Evolutionary conservation across 2,888 invertebrate genomes (phyloP).

Genomic region (Bruchidius siliquastri): DNA sequence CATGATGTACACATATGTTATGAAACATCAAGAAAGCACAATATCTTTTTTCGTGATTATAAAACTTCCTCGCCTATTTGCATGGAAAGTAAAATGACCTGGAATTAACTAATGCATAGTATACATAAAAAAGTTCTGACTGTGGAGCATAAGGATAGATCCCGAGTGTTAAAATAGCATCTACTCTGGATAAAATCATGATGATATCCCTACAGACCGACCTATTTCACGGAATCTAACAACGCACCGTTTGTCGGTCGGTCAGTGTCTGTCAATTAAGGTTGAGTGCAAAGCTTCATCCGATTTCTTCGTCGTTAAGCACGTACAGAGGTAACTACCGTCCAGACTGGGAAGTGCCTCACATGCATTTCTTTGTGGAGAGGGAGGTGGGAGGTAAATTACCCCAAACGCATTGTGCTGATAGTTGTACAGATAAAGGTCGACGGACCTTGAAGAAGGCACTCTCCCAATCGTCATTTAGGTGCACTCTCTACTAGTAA

Average conservation of each 20-base stretch:
- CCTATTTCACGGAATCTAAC: too few species aligned
- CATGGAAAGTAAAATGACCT: too few species aligned
- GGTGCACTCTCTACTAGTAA: background rate
- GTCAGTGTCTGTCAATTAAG: conserved; percentile 21
- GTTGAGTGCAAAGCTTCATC: conserved; percentile 29
- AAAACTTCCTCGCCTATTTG: too few species aligned
- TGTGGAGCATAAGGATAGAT: too few species aligned
- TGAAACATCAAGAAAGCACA: too few species aligned
- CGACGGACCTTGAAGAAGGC: background rate
- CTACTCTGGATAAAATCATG: too few species aligned
- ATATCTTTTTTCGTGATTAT: too few species aligned
- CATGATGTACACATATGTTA: too few species aligned
- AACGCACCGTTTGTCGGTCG: background rate
- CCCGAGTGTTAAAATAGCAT: too few species aligned
- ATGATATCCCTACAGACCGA: too few species aligned
- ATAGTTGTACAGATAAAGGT: background rate
- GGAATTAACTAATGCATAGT: too few species aligned
- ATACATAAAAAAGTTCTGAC: too few species aligned
- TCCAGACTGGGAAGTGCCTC: background rate
- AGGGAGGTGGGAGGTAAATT: background rate
- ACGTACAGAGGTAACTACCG: conserved; percentile 11
- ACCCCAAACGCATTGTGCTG: background rate
- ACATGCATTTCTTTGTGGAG: background rate
- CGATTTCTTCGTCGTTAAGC: conserved; percentile 23
- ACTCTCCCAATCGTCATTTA: background rate